Evolutionary conservation across 2,113 vertebrate species (phyloP), one percentile per base, ranked within the genome.

Genomic region (Burhinus oedicnemus): DNA sequence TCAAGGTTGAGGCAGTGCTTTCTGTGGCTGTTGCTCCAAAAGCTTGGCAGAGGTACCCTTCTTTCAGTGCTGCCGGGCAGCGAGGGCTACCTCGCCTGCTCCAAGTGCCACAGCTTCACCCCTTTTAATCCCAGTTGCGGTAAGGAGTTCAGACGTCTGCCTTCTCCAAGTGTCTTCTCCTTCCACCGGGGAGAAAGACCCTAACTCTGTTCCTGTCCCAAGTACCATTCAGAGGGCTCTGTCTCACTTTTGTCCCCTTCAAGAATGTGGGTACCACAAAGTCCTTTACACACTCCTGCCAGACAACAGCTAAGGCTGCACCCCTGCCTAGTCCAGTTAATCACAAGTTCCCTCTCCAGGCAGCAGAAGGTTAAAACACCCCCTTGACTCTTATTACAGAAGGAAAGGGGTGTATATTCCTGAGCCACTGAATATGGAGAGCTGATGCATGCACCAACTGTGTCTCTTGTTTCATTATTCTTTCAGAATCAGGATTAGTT

Each of bases 271-370:
- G 68, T 81, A 65, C 84, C 80, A 27, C 52, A 0, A 58, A 87
- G 93, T 71, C 38, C 52, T 57, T 38, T 16, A 9, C 14, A 23
- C 0, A 0, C 52, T 81, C 30, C 3, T 17, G 30, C 52, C 36
- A 9, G 34, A n/a, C 82, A 72, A 9, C 38, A 58, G 29, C 19
- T 26, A 12, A 1, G 6, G 65, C 87, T 89, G 80, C 77, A 85
- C 87, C 89, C 60, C 91, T 93, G 91, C 77, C 89, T 20, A 3
- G 4, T 69, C 87, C 30, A 7, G 78, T 93, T 95, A 95, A 69
- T 34, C 95, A 74, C 93, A 96, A 97, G 95, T 96, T 96, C 96
- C 95, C 90, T 94, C 95, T 96, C 96, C 93, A 95, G 97, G 97
- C 97, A 92, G 92, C 76, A 89, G 95, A 23, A 94, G 91, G 95